Conservation (phyloP, 2,888 invertebrate genomes). For the Neria commutata region DNA sequence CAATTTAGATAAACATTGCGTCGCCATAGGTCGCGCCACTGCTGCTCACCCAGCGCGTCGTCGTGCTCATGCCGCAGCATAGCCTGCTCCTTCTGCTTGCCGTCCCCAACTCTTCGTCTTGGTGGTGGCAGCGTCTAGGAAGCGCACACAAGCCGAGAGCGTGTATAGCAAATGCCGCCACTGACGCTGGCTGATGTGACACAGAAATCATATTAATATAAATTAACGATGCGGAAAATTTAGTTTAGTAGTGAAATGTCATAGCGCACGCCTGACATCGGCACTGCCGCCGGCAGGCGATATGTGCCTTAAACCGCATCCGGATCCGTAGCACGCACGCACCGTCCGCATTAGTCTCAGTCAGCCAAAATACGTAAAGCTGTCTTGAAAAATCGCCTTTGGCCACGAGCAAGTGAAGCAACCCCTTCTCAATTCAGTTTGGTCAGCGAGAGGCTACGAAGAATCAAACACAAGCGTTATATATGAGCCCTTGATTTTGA, state of each 20-base stretch:
- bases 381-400: too few relatives aligned
- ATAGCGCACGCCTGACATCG: constrained; percentile 24
- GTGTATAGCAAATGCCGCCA: constrained; percentile 17
- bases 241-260: constrained; percentile 60
- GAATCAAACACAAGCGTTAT: too few relatives aligned
- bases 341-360: too few relatives aligned
- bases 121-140: background rate
- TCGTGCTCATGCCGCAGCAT: background rate
- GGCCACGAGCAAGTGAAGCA: too few relatives aligned
- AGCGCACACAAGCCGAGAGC: background rate
- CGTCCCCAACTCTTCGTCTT: background rate
- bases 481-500: too few relatives aligned
- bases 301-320: too few relatives aligned
- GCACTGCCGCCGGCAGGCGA: too few relatives aligned
- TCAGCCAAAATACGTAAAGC: too few relatives aligned
- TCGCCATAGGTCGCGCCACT: constrained; percentile 43
- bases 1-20: constrained; percentile 62
- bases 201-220: constrained; percentile 61
- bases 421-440: too few relatives aligned
- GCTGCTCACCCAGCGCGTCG: constrained; percentile 11
- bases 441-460: too few relatives aligned
- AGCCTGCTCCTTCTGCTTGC: too few relatives aligned
- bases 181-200: constrained; percentile 40
- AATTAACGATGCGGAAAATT: constrained; percentile 63
- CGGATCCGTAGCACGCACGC: too few relatives aligned